Base-by-base conservation (phyloP, 2,888 invertebrate genomes). In the Yponomeuta sedellus region DNA sequence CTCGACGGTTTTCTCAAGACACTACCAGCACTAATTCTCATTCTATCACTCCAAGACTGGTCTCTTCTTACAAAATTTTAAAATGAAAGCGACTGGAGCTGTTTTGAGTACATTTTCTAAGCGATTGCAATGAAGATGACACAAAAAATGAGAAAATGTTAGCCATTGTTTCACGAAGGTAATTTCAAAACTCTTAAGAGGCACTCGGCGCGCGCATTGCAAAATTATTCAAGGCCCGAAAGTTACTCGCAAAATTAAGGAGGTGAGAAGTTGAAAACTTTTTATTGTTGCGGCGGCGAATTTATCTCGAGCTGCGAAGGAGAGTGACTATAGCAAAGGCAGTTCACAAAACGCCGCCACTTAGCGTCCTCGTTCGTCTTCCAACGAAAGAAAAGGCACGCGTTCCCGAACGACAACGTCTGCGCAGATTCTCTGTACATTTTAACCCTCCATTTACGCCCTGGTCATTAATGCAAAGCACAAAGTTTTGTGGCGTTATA, bases 261-360 rank as follows among this genome's bases (percentile, higher is more conserved):
- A 81, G 80, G 82, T 81, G 81, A 75, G 77, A 79, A 77, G 74
- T 77, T 72, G 74, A 77, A 75, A 82, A 82, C 77, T 81, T 81
- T 82, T 80, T 81, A 82, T 81, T 81, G 80, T 80, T 79, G 75
- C 73, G 72, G 68, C 73, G 70, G 66, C 72, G 71, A 77, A 78
- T 77, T 79, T 75, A 80, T 78, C 79, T 73, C 68, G 25, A 39
- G 65, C 11, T 0, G 5, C 66, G 66, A 70, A 52, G 16, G 72
- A 70, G 28, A 61, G 61, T n/a, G 28, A 34, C 8, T 28, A 34
- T 12, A 61, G 28, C 10, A n/a, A 1, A 1, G n/a, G 10, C 61
- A 61, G 28, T n/a, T 61, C 28, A 12, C 61, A n/a, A 61, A 61
- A n/a, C 25, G 16, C 44, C 44, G 16, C 44, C 44, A 12, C 44